A percentile compares a stretch with the other conserved stretches of the same genome.
Evolutionary conservation across 1,140 invertebrate species (phyloP).

Genomic region (Brachionus asplanchnoidis): DNA sequence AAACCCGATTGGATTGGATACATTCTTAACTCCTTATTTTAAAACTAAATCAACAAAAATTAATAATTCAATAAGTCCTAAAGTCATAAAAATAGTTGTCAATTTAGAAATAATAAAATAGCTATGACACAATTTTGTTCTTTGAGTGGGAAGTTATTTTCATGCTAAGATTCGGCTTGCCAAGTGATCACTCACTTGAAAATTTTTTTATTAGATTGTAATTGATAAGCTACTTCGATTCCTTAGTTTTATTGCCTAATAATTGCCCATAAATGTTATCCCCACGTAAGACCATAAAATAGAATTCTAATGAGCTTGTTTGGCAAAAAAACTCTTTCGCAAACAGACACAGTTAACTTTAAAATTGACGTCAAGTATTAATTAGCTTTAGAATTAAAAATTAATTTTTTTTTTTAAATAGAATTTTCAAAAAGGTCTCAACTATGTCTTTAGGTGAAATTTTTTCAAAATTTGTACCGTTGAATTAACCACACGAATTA

Average conservation of each 20-base stretch:
- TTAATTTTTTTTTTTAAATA: background rate
- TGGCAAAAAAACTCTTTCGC: background rate
- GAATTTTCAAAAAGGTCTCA: background rate
- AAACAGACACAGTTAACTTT: background rate
- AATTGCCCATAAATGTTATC: background rate
- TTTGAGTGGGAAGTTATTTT: background rate
- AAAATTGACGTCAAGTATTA: background rate
- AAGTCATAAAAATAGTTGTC: background rate
- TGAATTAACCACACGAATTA: background rate
- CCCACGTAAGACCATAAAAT: background rate
- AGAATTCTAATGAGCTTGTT: background rate
- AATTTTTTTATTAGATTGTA: background rate
- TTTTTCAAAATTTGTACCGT: background rate
- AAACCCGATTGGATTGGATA: background rate
- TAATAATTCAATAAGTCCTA: background rate
- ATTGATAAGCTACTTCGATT: background rate
- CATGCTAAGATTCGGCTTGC: background rate
- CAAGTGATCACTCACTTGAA: background rate
- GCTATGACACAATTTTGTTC: background rate
- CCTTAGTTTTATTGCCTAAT: background rate
- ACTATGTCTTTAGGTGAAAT: background rate
- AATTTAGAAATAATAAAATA: background rate
- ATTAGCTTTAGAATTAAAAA: background rate
- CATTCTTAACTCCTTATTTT: background rate
- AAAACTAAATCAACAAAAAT: slow-evolving; percentile 5